Base-by-base conservation (phyloP, 2,797 vertebrate genomes). In the Margarornis squamiger region DNA sequence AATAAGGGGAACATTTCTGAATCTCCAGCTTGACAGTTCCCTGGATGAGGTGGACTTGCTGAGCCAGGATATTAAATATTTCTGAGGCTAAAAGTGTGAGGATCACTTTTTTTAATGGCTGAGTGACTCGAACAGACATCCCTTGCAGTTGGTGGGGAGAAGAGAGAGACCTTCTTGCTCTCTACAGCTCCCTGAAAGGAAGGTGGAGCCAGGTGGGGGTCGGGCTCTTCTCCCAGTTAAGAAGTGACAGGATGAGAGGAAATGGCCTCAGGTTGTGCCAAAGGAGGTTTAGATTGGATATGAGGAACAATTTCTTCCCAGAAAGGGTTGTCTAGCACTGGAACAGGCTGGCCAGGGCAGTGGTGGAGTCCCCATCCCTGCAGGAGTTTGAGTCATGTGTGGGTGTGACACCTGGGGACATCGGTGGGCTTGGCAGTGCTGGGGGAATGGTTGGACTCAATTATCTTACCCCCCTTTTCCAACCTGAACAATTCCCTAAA, bases 391-490 rank as follows among this genome's bases (percentile, higher is more conserved):
- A 58, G 39, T 5, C 3, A 2, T 1, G 0, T 11, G 38, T 6
- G 38, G 12, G 3, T 46, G 45, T 46, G 66, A 4, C 72, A 39
- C 51, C 1, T 65, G 45, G 39, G 66, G 51, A 71, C n/a, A 4
- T 0, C 12, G 20, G 17, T 77, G 72, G 32, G 14, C 21, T 71
- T 71, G 51, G 49, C n/a, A 58, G 38, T 30, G 65, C 29, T 51
- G 65, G 6, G 21, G n/a, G 10, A 51, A 9, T 3, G 11, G 38
- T 1, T 45, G n/a, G 24, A 14, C 23, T 58, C 1, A 0, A 22
- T 21, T 14, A 30, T 11, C 12, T 51, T 1, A 19, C 38, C 30
- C 17, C 15, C 8, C 26, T 71, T 71, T 65, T 34, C 58, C 87
- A 65, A 3, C 24, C 8, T 65, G 6, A 19, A 26, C 58, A 52